Conservation (phyloP, 1,140 invertebrate species). For the Scylla paramamosain region DNA sequence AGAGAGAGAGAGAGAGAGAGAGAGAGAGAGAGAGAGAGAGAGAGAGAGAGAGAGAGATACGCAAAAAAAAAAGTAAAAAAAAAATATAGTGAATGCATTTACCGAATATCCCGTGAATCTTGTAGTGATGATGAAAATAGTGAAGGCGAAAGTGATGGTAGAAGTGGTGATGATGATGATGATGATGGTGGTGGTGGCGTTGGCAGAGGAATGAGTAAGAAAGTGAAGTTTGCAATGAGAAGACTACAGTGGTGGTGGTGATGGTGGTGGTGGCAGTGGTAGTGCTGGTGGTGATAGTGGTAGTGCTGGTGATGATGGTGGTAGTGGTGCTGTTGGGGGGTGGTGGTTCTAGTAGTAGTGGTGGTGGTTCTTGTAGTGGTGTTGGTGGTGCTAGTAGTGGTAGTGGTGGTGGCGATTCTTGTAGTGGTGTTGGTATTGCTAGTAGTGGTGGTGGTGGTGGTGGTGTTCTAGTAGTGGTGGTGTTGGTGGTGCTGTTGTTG, state of each 20-base stretch:
- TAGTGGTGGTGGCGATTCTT: neutral
- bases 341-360: neutral
- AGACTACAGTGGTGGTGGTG: neutral
- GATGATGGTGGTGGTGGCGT: neutral
- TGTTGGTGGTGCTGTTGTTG: too few species aligned
- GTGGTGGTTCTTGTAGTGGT: neutral
- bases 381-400: neutral
- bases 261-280: too few species aligned
- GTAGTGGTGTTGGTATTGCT: neutral
- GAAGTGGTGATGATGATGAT: neutral
- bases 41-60: neutral
- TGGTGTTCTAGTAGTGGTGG: neutral
- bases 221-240: neutral
- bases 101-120: too few species aligned
- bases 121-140: too few species aligned
- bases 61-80: neutral
- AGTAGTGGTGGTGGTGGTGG: neutral
- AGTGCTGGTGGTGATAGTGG: too few species aligned
- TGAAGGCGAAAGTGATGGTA: neutral
- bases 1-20: conserved; percentile 36
- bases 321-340: neutral
- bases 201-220: neutral
- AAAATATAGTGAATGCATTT: neutral
- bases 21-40: conserved; percentile 22
- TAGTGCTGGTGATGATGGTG: too few species aligned